Percentiles rank a stretch among this genome's conserved stretches.
Conservation (phyloP, 2,113 vertebrate species). For the Protobothrops flavoviridis region DNA sequence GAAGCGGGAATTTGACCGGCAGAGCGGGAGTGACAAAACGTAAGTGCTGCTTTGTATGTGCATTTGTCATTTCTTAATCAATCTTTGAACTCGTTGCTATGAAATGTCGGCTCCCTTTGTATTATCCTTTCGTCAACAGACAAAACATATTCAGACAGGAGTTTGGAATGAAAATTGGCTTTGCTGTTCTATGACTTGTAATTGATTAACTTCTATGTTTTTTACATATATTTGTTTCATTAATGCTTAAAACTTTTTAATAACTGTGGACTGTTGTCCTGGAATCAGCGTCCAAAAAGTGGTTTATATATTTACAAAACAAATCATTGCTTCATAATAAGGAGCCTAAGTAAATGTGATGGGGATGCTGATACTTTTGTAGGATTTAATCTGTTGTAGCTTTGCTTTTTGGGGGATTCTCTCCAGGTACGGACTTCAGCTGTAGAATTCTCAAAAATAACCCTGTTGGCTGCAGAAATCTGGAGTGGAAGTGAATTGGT, state of each 20-base stretch:
- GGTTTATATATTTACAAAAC: neutral
- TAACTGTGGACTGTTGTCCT: neutral
- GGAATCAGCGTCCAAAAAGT: neutral
- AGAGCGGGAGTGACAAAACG: slow-evolving; percentile 73
- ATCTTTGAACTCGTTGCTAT: neutral
- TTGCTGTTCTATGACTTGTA: neutral
- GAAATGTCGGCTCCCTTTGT: neutral
- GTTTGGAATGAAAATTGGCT: neutral
- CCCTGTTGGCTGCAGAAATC: neutral
- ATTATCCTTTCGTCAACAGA: neutral
- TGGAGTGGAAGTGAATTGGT: neutral
- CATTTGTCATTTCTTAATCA: neutral
- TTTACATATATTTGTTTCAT: neutral
- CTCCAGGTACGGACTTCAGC: neutral
- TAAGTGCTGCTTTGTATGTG: slow-evolving; percentile 65
- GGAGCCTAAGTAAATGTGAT: neutral
- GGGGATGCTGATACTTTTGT: neutral
- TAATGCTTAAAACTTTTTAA: neutral
- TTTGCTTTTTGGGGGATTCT: neutral
- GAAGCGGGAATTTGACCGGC: slow-evolving; percentile 82
- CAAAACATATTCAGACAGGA: neutral
- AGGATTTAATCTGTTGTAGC: neutral
- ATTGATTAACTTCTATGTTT: neutral
- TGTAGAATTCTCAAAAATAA: neutral
- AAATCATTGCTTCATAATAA: neutral